phyloP scores from a whole-genome alignment of 2,797 vertebrate species.

The Chromobotia macracanthus region DNA sequence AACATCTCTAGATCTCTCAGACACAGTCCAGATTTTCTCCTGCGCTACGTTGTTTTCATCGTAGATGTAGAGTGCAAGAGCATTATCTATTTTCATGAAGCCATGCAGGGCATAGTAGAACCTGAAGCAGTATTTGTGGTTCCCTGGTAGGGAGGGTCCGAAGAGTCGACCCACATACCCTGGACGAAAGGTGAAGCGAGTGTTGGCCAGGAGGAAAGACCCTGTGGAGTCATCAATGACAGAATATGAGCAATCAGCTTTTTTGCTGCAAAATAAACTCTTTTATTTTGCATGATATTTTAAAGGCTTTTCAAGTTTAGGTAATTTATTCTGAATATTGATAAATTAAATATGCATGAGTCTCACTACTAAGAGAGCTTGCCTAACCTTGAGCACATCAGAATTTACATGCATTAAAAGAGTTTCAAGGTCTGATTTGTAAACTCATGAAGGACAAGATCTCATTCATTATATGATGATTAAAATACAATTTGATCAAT shows the following conservation, averaged over 20 bases:
- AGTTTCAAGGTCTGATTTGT: too few relatives aligned
- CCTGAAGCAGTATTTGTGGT: conserved; percentile 87
- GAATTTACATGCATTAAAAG: too few relatives aligned
- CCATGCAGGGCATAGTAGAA: conserved; percentile 91
- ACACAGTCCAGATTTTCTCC: conserved; percentile 91
- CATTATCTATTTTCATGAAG: conserved; percentile 86
- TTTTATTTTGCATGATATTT: too few relatives aligned
- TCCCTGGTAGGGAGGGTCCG: conserved; percentile 84
- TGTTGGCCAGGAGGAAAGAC: conserved; percentile 85
- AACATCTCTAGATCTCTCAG: conserved; percentile 78
- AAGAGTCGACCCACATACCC: conserved; percentile 89
- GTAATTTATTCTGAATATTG: too few relatives aligned
- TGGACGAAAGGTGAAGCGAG: conserved; percentile 80
- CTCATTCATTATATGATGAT: too few relatives aligned
- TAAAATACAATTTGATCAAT: not conserved
- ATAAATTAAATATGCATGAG: too few relatives aligned
- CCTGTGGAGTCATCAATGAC: conserved; percentile 69
- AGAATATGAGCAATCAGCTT: not conserved
- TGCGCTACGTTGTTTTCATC: conserved; percentile 89
- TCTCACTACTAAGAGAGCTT: too few relatives aligned
- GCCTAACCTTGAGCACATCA: too few relatives aligned
- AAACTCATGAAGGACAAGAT: too few relatives aligned
- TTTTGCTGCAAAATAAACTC: too few relatives aligned
- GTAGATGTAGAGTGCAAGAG: conserved; percentile 86
- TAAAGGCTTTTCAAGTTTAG: too few relatives aligned